phyloP scores from a whole-genome alignment of 1,140 invertebrate species.

The Galleria mellonella region DNA sequence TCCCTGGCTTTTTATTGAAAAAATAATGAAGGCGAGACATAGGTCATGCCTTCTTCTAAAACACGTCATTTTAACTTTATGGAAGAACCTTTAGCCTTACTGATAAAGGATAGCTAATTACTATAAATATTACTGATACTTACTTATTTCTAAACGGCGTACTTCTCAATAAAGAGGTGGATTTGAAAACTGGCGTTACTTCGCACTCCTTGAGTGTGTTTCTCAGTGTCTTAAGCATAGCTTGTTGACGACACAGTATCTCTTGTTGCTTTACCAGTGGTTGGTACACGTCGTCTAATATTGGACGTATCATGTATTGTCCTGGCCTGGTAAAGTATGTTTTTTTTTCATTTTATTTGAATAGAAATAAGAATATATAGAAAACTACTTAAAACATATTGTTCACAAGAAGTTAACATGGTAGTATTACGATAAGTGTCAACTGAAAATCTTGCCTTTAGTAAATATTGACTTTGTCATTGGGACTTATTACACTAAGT shows the following conservation, averaged over 20 bases:
- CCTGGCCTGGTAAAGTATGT: conserved; percentile 71
- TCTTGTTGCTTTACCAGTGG: conserved; percentile 79
- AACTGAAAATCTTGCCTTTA: too few species aligned
- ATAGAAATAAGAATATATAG: too few species aligned
- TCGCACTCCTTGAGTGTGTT: conserved; percentile 51
- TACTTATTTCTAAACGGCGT: conserved; percentile 60
- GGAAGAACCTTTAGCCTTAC: too few species aligned
- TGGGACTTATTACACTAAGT: too few species aligned
- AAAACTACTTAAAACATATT: conserved; percentile 22
- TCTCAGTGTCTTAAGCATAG: conserved; percentile 63
- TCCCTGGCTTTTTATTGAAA: too few species aligned
- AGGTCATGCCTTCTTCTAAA: too few species aligned
- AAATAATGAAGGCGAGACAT: too few species aligned
- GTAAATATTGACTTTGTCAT: too few species aligned
- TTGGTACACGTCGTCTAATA: conserved; percentile 80
- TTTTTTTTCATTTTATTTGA: background rate
- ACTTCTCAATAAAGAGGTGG: conserved; percentile 42
- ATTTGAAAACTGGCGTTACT: conserved; percentile 33
- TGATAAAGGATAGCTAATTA: too few species aligned
- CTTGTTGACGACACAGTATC: conserved; percentile 73
- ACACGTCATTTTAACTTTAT: too few species aligned
- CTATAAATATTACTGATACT: conserved; percentile 7
- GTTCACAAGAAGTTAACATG: too few species aligned
- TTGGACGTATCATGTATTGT: conserved; percentile 49
- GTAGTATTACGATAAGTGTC: too few species aligned